Evolutionary conservation across 2,888 invertebrate species (phyloP), one percentile per base, ranked within the genome.

Genomic region (Coremacera marginata): DNA sequence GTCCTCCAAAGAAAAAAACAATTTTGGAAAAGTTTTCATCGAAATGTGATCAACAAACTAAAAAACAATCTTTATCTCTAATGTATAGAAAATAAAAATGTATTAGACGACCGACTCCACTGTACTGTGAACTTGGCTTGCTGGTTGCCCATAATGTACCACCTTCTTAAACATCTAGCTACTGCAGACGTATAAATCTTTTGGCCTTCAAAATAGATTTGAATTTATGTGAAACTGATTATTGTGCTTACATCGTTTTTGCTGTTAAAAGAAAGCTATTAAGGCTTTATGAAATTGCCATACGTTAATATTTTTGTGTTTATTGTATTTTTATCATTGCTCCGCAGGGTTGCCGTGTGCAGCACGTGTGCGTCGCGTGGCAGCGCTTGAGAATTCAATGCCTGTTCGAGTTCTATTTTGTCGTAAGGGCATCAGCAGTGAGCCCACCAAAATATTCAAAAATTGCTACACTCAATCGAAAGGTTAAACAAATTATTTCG

Each of bases 181-280:
- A 70, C 16, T 27, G 79, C 44, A 87, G 88, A 87, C 88, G 84
- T 82, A 86, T 86, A 86, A 86, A 86, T 87, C 87, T 84, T 78
- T 77, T 72, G 63, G 63, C 74, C 77, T 74, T 75, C 78, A 78
- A 80, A 78, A 78, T 80, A 84, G 88, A 84, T 85, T 85, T 84
- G 81, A 87, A 87, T 87, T 87, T 87, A 87, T 87, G 85, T 80
- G 82, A 84, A 87, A 87, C 84, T 84, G 86, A 87, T 87, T 86
- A 85, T 83, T 82, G 76, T 80, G 79, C 79, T 77, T 70, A 70
- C 68, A 68, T 68, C 22, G 3, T 34, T 27, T 68, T 67, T 22
- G 49, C 77, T 71, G n/a, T 14, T 78, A 81, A 80, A 74, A 78
- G 80, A 55, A 75, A 25, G 9, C 52, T 74, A 65, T 74, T 67